Conservation (phyloP, 1,140 invertebrate species). For the Lordiphosa mommai region DNA sequence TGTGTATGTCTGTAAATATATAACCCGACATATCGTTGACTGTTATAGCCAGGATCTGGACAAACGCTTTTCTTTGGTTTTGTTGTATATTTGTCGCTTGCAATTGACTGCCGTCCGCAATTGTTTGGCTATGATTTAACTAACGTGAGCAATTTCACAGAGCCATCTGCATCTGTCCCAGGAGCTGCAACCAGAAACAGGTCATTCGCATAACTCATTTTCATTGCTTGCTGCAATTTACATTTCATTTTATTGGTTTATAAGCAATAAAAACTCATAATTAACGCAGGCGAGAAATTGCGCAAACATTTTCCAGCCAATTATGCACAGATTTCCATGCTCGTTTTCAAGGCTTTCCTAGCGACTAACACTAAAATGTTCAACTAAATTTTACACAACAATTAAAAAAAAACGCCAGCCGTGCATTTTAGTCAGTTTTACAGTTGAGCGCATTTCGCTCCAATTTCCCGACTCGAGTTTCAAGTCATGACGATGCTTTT, state of each 20-base stretch:
- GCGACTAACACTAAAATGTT: slow-evolving; percentile 13
- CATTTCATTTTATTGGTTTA: slow-evolving; percentile 45
- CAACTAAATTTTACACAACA: slow-evolving; percentile 39
- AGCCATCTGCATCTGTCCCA: not conserved
- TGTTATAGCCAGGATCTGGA: slow-evolving; percentile 16
- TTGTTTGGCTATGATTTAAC: slow-evolving; percentile 49
- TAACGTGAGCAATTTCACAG: slow-evolving; percentile 8
- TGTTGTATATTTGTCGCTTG: slow-evolving; percentile 16
- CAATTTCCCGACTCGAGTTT: slow-evolving; percentile 27
- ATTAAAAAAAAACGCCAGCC: slow-evolving; percentile 48
- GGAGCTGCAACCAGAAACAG: slow-evolving; percentile 8
- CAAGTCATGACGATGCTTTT: slow-evolving; percentile 11
- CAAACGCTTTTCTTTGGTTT: slow-evolving; percentile 30
- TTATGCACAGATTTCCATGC: slow-evolving; percentile 54
- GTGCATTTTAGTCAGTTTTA: slow-evolving; percentile 58
- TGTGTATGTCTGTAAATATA: too few relatives aligned
- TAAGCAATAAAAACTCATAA: slow-evolving; percentile 41
- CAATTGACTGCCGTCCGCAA: slow-evolving; percentile 45
- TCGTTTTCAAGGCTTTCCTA: slow-evolving; percentile 45
- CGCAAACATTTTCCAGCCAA: slow-evolving; percentile 55
- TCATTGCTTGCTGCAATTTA: slow-evolving; percentile 14
- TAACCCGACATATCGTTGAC: slow-evolving; percentile 8
- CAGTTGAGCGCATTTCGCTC: slow-evolving; percentile 53
- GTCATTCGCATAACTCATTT: slow-evolving; percentile 42
- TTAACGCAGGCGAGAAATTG: slow-evolving; percentile 42